These are phyloP conservation scores for Bubo scandiacus DNA, from an alignment of 2,113 vertebrate genomes.

Conservation along the genomic window DNA sequence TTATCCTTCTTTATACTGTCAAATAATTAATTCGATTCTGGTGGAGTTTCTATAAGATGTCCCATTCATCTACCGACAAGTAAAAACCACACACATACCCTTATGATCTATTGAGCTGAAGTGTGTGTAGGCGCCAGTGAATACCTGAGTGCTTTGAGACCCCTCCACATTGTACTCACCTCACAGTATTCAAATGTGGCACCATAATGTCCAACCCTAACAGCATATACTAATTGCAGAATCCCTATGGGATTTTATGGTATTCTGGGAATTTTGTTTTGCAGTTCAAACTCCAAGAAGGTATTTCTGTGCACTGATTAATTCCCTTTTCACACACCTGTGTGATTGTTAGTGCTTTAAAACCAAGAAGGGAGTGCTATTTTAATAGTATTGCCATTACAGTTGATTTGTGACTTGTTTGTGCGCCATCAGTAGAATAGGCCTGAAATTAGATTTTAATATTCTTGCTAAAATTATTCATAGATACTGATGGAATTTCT, in stretches of 20 bases:
- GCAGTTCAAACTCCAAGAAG: neutral
- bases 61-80: slow-evolving; percentile 2
- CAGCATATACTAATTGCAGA: neutral
- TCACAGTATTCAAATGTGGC: neutral
- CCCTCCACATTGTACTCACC: neutral
- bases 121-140: slow-evolving; percentile 7
- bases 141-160: neutral
- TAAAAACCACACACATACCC: neutral
- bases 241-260: neutral
- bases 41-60: slow-evolving; percentile 21
- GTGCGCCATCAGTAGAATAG: slow-evolving; percentile 13
- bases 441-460: neutral
- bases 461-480: slow-evolving; percentile 11
- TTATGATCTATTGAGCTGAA: neutral
- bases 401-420: slow-evolving; percentile 35
- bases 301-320: neutral
- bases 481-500: slow-evolving; percentile 4
- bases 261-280: neutral
- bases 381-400: neutral
- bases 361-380: neutral
- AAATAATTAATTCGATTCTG: slow-evolving; percentile 42
- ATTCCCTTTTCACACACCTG: neutral
- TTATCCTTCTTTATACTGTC: slow-evolving; percentile 49
- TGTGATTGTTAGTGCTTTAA: neutral
- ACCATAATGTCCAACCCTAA: neutral